Evolutionary conservation across 1,140 invertebrate genomes (phyloP).

Genomic region (Aporrectodea caliginosa): DNA sequence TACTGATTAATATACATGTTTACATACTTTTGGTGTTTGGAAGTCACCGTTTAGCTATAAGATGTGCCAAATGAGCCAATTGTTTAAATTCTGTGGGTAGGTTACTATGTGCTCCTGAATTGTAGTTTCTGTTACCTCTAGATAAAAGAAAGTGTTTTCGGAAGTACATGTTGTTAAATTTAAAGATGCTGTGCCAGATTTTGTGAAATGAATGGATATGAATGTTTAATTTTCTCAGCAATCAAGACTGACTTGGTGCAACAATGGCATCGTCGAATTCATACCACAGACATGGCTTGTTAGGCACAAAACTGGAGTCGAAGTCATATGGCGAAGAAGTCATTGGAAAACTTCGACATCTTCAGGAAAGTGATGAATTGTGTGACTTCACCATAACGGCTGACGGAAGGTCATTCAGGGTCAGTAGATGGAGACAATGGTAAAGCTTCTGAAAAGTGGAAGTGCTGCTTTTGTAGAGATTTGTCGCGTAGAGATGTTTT

Average conservation of each 20-base stretch:
- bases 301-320: slow-evolving; percentile 35
- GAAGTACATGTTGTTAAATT: no score
- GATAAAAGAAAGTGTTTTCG: background rate
- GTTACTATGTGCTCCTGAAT: background rate
- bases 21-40: no score
- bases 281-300: background rate
- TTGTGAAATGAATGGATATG: background rate
- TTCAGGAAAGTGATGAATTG: slow-evolving; percentile 45
- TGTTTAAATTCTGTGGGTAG: background rate
- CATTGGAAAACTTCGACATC: slow-evolving; percentile 40
- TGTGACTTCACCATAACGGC: slow-evolving; percentile 50
- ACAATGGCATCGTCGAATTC: background rate
- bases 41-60: no score
- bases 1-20: no score
- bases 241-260: background rate
- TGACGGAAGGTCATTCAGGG: slow-evolving; percentile 48
- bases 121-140: background rate
- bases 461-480: no score
- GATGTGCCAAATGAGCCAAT: no score
- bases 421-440: slow-evolving; percentile 34
- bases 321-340: slow-evolving; percentile 48
- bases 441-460: no score
- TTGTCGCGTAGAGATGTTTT: no score
- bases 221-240: background rate
- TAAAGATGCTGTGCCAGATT: background rate